Evolutionary conservation across 1,140 invertebrate genomes (phyloP).

Genomic region (Drosophila elegans): DNA sequence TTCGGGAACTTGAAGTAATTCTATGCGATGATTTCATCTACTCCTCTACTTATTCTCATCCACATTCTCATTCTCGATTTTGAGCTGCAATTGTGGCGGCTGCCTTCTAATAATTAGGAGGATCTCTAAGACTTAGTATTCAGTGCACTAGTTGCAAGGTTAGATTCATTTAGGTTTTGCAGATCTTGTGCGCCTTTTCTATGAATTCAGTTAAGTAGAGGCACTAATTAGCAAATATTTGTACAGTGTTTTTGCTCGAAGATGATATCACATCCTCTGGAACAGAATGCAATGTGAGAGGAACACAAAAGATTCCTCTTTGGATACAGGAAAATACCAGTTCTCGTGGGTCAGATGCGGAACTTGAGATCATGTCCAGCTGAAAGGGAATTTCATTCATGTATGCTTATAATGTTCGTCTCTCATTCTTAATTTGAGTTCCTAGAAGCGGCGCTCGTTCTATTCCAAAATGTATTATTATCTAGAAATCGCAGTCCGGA

Average conservation of each 20-base stretch:
- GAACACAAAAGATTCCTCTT: background rate
- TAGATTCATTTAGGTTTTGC: conserved; percentile 62
- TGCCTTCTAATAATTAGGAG: conserved; percentile 30
- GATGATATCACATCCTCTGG: conserved; percentile 63
- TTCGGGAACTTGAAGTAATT: conserved; percentile 73
- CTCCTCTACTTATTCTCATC: conserved; percentile 46
- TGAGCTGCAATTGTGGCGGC: conserved; percentile 8
- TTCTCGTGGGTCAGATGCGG: conserved; percentile 27
- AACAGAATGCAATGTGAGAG: conserved; percentile 1
- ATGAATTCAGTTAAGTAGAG: conserved; percentile 46
- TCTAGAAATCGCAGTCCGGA: conserved; percentile 13
- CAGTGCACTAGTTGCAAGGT: conserved; percentile 59
- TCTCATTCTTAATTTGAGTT: conserved; percentile 9
- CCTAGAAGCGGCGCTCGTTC: conserved; percentile 27
- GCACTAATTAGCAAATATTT: conserved; percentile 74
- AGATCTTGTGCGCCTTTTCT: conserved; percentile 27
- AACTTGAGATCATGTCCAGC: background rate
- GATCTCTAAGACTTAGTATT: conserved; percentile 11
- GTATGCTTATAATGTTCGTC: background rate
- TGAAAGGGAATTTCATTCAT: conserved; percentile 2
- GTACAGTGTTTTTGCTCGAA: conserved; percentile 23
- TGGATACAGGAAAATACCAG: conserved; percentile 56
- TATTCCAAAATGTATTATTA: conserved; percentile 28
- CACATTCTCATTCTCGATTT: conserved; percentile 23
- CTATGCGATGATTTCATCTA: conserved; percentile 78